Evolutionary conservation across 2,797 vertebrate genomes (phyloP), one percentile per base, ranked within the genome.

Genomic region (Agapornis canus): DNA sequence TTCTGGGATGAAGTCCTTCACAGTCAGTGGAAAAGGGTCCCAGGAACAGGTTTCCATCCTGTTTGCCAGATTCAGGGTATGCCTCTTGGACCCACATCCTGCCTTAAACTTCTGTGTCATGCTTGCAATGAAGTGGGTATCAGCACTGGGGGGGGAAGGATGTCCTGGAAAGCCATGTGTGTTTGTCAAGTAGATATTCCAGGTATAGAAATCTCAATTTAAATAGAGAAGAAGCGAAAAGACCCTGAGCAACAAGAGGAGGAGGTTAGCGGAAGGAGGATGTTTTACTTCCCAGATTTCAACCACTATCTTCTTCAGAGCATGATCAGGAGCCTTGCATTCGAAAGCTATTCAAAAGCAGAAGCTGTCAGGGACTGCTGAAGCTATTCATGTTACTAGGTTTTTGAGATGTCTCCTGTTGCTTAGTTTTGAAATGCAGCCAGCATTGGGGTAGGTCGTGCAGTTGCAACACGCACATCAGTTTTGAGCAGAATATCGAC

Each of bases 371-470:
- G 83, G 80, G 82, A 51, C 45, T 94, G 76, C 76, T 75, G 54
- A 91, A 86, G 79, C 21, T 56, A 10, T 92, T 92, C 70, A 31
- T 0, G 3, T 88, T 92, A 86, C 76, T 52, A 63, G 26, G 14
- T 75, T 92, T 94, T 81, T 92, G 85, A 94, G 88, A 95, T 90
- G 66, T 69, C 79, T 96, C 84, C 76, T 85, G 60, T 95, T 76
- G 57, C 89, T 90, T 37, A 79, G 87, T 88, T 88, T 95, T 94
- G 96, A 95, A 91, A 90, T 60, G 90, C 91, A 90, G 91, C 89
- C 94, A 95, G 77, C 66, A 52, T 72, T 96, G 80, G 94, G 91
- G 91, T 96, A 94, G 95, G 95, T 96, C 91, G 87, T 96, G 89
- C 94, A 92, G 95, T 88, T 94, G 92, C 91, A 95, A 83, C 66